Evolutionary conservation across 2,888 invertebrate species (phyloP).

Genomic region (Leucozona laternaria): DNA sequence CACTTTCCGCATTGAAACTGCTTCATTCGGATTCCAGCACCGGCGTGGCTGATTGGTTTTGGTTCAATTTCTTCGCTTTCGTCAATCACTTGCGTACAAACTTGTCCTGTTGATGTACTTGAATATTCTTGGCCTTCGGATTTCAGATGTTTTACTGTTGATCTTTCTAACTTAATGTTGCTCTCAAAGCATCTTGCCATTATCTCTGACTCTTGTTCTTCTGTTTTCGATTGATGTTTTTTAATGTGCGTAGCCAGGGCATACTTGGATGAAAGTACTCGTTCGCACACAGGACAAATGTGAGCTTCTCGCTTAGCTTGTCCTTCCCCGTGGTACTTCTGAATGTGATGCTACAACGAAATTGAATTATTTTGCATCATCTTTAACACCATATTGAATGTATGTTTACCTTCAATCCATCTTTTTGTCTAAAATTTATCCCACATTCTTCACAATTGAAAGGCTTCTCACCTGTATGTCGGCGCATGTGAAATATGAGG

Average conservation of each 20-base stretch:
- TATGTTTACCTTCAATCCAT: constrained; percentile 79
- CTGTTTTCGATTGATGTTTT: constrained; percentile 77
- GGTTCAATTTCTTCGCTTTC: constrained; percentile 2
- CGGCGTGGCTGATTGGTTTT: constrained; percentile 65
- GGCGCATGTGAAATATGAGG: constrained; percentile 80
- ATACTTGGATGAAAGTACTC: constrained; percentile 77
- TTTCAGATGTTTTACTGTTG: neutral
- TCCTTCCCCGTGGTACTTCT: constrained; percentile 78
- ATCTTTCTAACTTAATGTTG: constrained; percentile 28
- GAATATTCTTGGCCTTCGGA: neutral
- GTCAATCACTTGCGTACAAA: neutral
- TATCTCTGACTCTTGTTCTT: constrained; percentile 12
- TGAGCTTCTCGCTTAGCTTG: constrained; percentile 67
- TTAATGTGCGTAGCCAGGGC: constrained; percentile 79
- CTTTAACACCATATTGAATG: neutral
- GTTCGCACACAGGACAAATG: constrained; percentile 78
- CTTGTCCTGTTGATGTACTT: neutral
- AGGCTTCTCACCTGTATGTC: constrained; percentile 81
- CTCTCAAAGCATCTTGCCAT: neutral
- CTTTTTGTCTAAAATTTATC: constrained; percentile 80
- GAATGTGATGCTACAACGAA: constrained; percentile 77
- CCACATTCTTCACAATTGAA: constrained; percentile 80
- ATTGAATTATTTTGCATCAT: neutral
- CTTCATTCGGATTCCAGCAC: constrained; percentile 77
- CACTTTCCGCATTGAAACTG: constrained; percentile 80